phyloP scores from a whole-genome alignment of 2,888 invertebrate species.

The Hypselothyrea guttata region DNA sequence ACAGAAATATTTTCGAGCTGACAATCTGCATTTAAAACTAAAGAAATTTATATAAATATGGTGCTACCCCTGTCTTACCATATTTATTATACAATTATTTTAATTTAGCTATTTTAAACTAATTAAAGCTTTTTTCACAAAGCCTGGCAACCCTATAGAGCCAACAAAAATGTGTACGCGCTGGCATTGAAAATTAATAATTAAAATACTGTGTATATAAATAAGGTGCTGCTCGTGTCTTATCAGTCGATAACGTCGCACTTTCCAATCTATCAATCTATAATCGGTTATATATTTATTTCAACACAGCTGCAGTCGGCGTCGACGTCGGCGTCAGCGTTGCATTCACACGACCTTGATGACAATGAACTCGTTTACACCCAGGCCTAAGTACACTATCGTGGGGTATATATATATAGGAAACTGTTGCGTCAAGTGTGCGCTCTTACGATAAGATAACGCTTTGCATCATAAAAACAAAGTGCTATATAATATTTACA shows the following conservation, averaged over 20 bases:
- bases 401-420: slow-evolving; percentile 15
- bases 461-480: slow-evolving; percentile 55
- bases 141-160: too few relatives aligned
- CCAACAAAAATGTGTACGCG: too few relatives aligned
- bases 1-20: too few relatives aligned
- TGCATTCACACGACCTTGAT: slow-evolving; percentile 53
- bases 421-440: slow-evolving; percentile 36
- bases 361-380: slow-evolving; percentile 58
- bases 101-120: too few relatives aligned
- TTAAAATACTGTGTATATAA: too few relatives aligned
- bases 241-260: neutral
- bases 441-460: slow-evolving; percentile 54
- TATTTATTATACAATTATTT: too few relatives aligned
- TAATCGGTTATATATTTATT: slow-evolving; percentile 30
- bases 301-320: neutral
- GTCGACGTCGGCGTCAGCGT: slow-evolving; percentile 1
- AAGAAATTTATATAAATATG: too few relatives aligned
- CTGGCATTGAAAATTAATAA: too few relatives aligned
- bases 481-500: neutral
- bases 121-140: too few relatives aligned
- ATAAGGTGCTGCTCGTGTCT: too few relatives aligned
- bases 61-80: too few relatives aligned
- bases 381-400: slow-evolving; percentile 3
- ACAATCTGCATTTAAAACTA: too few relatives aligned
- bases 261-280: slow-evolving; percentile 27